Percentiles rank a stretch among this genome's conserved stretches.
Evolutionary conservation across 2,888 invertebrate species (phyloP).

Genomic region (Thera obeliscata): DNA sequence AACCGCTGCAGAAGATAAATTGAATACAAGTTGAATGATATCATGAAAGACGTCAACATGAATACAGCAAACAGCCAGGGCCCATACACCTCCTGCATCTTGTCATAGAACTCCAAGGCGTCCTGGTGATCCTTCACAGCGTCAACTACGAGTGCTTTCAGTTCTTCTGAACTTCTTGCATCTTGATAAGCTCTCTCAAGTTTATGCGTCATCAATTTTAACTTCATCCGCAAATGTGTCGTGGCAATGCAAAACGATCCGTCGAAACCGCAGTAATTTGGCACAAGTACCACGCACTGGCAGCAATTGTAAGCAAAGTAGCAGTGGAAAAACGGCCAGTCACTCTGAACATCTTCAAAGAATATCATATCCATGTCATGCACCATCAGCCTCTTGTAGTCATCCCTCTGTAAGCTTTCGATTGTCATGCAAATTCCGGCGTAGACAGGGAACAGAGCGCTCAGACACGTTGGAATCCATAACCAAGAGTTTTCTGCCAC

Average conservation of each 20-base stretch:
- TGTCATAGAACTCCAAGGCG: conserved; percentile 55
- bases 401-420: conserved; percentile 57
- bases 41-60: conserved; percentile 57
- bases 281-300: conserved; percentile 55
- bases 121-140: conserved; percentile 64
- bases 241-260: conserved; percentile 70
- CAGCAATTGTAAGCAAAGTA: conserved; percentile 61
- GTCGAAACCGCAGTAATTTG: conserved; percentile 65
- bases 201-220: conserved; percentile 61
- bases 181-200: conserved; percentile 55
- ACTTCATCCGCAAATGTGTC: conserved; percentile 63
- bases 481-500: conserved; percentile 60
- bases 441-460: conserved; percentile 62
- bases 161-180: conserved; percentile 47
- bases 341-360: conserved; percentile 63
- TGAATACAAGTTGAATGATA: conserved; percentile 66
- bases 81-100: conserved; percentile 62
- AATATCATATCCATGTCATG: conserved; percentile 66
- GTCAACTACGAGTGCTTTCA: conserved; percentile 52
- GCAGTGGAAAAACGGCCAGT: conserved; percentile 64
- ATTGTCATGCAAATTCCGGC: conserved; percentile 58
- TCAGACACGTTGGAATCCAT: conserved; percentile 57
- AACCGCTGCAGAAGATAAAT: conserved; percentile 55
- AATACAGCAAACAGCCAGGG: conserved; percentile 66
- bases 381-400: conserved; percentile 58